These are phyloP conservation scores for Drosophila mercatorum DNA, from an alignment of 2,888 invertebrate species.

Conservation along the genomic window DNA sequence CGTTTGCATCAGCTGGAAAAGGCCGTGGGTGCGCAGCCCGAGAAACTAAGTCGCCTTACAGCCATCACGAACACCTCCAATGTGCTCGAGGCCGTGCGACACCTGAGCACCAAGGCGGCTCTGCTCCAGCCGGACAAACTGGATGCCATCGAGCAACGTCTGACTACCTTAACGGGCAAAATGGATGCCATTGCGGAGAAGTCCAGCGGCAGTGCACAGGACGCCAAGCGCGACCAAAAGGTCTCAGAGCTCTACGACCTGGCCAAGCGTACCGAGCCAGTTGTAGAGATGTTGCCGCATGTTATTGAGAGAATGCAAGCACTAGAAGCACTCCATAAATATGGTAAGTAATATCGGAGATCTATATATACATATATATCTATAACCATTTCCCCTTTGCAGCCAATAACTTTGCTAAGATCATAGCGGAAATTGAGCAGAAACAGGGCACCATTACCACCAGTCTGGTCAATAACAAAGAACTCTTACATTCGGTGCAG, in stretches of 20 bases:
- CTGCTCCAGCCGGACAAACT: conserved; percentile 92
- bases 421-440: conserved; percentile 92
- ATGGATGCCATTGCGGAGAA: conserved; percentile 89
- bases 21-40: conserved; percentile 92
- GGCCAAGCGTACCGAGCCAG: conserved; percentile 93
- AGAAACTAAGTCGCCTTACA: conserved; percentile 88
- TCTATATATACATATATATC: neutral
- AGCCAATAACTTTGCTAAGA: conserved; percentile 95
- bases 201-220: conserved; percentile 86
- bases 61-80: conserved; percentile 83
- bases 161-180: conserved; percentile 90
- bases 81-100: conserved; percentile 90
- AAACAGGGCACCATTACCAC: conserved; percentile 90
- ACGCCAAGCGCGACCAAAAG: conserved; percentile 89
- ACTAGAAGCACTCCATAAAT: conserved; percentile 94
- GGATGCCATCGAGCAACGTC: conserved; percentile 92
- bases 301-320: conserved; percentile 94
- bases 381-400: conserved; percentile 33
- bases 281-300: conserved; percentile 90
- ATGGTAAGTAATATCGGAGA: conserved; percentile 89
- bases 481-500: conserved; percentile 91
- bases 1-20: conserved; percentile 93
- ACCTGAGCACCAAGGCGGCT: conserved; percentile 91
- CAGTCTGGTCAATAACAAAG: conserved; percentile 91
- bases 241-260: conserved; percentile 91